Evolutionary conservation across 2,113 vertebrate species (phyloP).

Genomic region (Plecturocebus donacophilus): DNA sequence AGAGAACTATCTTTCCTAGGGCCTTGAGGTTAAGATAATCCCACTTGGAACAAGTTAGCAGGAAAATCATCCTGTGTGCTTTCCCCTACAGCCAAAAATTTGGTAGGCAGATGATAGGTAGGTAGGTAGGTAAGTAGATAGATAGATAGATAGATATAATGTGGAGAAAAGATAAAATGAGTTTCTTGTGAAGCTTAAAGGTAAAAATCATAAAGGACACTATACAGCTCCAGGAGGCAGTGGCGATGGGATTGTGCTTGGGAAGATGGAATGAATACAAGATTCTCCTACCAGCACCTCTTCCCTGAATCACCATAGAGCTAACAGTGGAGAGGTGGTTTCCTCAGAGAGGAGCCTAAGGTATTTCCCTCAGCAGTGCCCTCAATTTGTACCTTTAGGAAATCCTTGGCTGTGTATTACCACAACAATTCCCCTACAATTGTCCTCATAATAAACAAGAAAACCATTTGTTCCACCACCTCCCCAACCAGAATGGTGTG

Average conservation of each 20-base stretch:
- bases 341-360: neutral
- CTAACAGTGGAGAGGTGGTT: neutral
- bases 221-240: neutral
- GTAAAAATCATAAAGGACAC: neutral
- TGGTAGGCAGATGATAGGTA: neutral
- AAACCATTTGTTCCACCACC: neutral
- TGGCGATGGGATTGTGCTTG: neutral
- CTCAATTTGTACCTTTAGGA: neutral
- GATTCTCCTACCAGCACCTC: neutral
- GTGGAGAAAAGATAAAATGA: neutral
- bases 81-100: neutral
- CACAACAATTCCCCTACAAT: neutral
- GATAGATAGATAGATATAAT: neutral
- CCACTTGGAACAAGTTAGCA: neutral
- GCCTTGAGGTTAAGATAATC: neutral
- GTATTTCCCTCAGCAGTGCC: neutral
- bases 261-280: neutral
- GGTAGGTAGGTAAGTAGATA: too few relatives aligned
- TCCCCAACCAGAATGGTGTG: neutral
- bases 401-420: neutral
- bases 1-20: neutral
- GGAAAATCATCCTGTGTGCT: neutral
- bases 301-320: neutral
- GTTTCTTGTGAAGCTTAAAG: neutral
- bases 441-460: neutral